These are phyloP conservation scores for Volucella inanis DNA, from an alignment of 2,888 invertebrate genomes.

Conservation along the genomic window DNA sequence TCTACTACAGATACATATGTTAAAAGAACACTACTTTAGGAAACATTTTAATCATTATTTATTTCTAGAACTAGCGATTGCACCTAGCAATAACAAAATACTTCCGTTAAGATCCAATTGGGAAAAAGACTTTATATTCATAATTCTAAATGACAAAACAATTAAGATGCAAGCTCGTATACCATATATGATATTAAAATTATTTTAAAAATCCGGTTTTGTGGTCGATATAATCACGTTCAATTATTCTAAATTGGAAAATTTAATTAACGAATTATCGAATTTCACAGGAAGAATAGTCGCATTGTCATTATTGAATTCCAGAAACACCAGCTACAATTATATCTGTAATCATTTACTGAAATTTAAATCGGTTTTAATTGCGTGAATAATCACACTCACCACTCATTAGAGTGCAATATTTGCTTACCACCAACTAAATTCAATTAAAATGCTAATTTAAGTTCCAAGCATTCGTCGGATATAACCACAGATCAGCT, in stretches of 20 bases:
- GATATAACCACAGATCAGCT: conserved; percentile 28
- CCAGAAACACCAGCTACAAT: conserved; percentile 43
- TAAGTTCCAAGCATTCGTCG: conserved; percentile 6
- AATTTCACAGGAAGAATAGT: conserved; percentile 24
- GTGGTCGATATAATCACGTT: conserved; percentile 47
- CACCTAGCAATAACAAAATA: no score
- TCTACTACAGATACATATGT: no score
- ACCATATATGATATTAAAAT: background rate
- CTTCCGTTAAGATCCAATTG: no score
- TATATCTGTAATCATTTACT: conserved; percentile 25
- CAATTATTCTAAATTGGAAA: conserved; percentile 45
- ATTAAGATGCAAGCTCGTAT: background rate
- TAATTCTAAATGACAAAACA: background rate
- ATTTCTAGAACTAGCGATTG: no score
- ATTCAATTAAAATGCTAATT: conserved; percentile 67
- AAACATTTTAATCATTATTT: no score
- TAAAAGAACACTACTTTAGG: no score
- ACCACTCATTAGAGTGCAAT: conserved; percentile 23
- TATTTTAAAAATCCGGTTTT: conserved; percentile 56
- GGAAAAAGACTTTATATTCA: no score
- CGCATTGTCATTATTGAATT: conserved; percentile 54
- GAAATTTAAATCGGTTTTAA: conserved; percentile 53
- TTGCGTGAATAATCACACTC: conserved; percentile 46
- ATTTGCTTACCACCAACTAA: conserved; percentile 50
- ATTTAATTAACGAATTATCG: conserved; percentile 50